Evolutionary conservation across 1,140 invertebrate genomes (phyloP).

Genomic region (Galleria mellonella): DNA sequence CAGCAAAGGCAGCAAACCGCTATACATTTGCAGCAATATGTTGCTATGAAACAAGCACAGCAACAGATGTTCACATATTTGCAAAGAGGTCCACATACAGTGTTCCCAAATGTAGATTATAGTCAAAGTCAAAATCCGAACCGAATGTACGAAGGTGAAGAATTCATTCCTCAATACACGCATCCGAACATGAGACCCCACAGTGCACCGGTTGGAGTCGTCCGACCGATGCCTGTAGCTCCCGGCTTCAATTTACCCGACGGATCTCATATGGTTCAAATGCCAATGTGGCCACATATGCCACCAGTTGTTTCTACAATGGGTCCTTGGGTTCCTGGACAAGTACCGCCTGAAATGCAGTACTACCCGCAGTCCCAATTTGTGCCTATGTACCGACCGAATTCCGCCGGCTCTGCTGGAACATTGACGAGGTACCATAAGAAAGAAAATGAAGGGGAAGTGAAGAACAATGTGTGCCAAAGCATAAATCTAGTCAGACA

Average conservation of each 20-base stretch:
- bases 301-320: constrained; percentile 53
- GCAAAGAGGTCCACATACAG: constrained; percentile 56
- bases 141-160: constrained; percentile 49
- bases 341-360: constrained; percentile 52
- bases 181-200: constrained; percentile 55
- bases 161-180: constrained; percentile 41
- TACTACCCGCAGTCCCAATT: constrained; percentile 67
- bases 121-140: constrained; percentile 31
- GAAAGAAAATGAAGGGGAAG: constrained; percentile 50
- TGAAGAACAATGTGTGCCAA: constrained; percentile 67
- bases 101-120: constrained; percentile 53
- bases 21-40: constrained; percentile 68
- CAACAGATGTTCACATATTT: constrained; percentile 67
- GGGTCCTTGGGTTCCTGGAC: constrained; percentile 47
- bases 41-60: constrained; percentile 73
- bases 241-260: constrained; percentile 39
- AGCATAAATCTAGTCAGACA: constrained; percentile 70
- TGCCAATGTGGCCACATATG: constrained; percentile 62
- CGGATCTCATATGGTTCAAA: constrained; percentile 55
- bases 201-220: constrained; percentile 51
- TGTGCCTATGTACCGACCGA: constrained; percentile 57
- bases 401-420: constrained; percentile 58
- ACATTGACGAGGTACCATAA: constrained; percentile 62
- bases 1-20: constrained; percentile 69
- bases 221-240: constrained; percentile 46